Conservation (phyloP, 2,797 vertebrate genomes). For the Lagorchestes hirsutus region DNA sequence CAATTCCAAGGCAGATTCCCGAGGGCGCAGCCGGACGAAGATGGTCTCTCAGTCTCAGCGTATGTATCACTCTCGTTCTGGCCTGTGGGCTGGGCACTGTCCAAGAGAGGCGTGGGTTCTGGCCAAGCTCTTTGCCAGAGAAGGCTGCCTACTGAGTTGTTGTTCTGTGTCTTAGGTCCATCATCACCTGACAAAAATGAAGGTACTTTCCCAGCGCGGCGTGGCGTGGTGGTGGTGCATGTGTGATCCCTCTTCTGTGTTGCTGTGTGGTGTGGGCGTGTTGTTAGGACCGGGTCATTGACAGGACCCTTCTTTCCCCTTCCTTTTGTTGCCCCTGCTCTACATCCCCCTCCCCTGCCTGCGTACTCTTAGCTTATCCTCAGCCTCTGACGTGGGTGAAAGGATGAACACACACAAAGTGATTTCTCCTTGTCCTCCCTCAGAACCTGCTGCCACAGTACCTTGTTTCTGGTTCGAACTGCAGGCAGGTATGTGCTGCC, state of each 20-base stretch:
- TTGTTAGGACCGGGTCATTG: conserved; percentile 77
- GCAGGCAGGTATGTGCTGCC: conserved; percentile 15
- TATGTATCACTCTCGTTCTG: conserved; percentile 86
- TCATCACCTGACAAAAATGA: conserved; percentile 98
- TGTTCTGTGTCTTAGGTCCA: conserved; percentile 95
- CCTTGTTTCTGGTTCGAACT: conserved; percentile 34
- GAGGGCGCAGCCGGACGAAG: conserved; percentile 96
- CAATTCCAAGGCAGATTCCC: conserved; percentile 93
- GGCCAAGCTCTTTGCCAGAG: conserved; percentile 79
- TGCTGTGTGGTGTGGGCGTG: conserved; percentile 85
- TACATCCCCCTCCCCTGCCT: conserved; percentile 18
- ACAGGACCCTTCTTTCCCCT: conserved; percentile 59
- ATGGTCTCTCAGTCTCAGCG: conserved; percentile 98
- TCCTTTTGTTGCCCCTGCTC: not conserved
- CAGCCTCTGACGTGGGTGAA: not conserved
- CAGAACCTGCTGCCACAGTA: conserved; percentile 19
- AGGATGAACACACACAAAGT: not conserved
- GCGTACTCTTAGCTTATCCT: not conserved
- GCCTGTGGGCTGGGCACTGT: conserved; percentile 77
- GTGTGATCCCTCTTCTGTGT: conserved; percentile 84
- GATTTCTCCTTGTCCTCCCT: conserved; percentile 33
- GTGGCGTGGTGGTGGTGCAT: conserved; percentile 88
- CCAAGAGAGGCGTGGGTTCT: conserved; percentile 80
- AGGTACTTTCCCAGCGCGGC: conserved; percentile 93
- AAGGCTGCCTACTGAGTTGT: conserved; percentile 87